Conservation (phyloP, 23 tunicate genomes). For the Trididemnum clinides region DNA sequence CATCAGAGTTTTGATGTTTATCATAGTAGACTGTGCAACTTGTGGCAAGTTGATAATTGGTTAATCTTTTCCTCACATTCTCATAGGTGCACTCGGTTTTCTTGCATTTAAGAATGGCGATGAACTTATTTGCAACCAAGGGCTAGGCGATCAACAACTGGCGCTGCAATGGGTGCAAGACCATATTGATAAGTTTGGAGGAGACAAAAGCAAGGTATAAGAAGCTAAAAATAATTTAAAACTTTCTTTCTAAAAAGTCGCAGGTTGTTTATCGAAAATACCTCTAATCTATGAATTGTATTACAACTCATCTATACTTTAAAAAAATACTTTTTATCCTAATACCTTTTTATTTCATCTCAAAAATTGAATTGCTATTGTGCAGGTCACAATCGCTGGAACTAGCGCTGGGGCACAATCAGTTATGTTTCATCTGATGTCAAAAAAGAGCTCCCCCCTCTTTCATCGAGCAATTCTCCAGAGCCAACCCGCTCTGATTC, state of each 20-base stretch:
- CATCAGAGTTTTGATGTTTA: too few species aligned
- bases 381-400: slow-evolving; percentile 74
- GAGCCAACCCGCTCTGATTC: slow-evolving; percentile 72
- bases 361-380: too few species aligned
- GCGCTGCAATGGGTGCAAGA: slow-evolving; percentile 73
- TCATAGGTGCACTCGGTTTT: slow-evolving; percentile 71
- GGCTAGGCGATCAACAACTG: slow-evolving; percentile 67
- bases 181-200: slow-evolving; percentile 68
- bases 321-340: too few species aligned
- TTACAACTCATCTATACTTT: too few species aligned
- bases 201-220: slow-evolving; percentile 64
- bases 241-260: too few species aligned
- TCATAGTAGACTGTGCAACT: too few species aligned
- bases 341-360: too few species aligned
- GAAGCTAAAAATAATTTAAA: too few species aligned
- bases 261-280: too few species aligned
- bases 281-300: too few species aligned
- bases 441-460: slow-evolving; percentile 55
- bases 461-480: slow-evolving; percentile 71
- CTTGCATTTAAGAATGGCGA: background rate
- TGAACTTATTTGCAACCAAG: slow-evolving; percentile 44
- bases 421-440: slow-evolving; percentile 66
- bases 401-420: slow-evolving; percentile 87
- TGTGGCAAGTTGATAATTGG: too few species aligned
- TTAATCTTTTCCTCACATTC: too few species aligned